Percentiles rank a stretch among this genome's conserved stretches.
Evolutionary conservation across 2,113 vertebrate species (phyloP).

Genomic region (Rafetus swinhoei): DNA sequence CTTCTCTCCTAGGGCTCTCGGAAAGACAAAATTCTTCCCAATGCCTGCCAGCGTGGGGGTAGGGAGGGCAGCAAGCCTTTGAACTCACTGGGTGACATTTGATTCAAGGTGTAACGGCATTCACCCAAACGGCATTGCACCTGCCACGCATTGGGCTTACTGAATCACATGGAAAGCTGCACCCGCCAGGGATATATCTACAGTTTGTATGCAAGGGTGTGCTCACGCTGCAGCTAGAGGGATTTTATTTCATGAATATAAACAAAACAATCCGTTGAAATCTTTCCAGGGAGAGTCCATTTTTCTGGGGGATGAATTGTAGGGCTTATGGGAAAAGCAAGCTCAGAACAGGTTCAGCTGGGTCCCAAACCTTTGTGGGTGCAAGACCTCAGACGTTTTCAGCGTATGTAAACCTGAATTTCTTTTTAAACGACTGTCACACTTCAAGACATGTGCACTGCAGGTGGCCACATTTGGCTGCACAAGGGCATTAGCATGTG

Average conservation of each 20-base stretch:
- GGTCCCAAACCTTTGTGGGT: fast-evolving
- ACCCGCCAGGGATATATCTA: background rate
- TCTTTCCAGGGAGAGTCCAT: background rate
- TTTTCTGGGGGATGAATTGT: background rate
- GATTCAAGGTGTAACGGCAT: fast-evolving
- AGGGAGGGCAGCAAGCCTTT: background rate
- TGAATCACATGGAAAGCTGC: fast-evolving
- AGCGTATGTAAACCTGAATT: fast-evolving
- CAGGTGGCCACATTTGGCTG: background rate
- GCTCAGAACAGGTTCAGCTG: fast-evolving
- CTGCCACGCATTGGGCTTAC: background rate
- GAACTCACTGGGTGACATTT: background rate
- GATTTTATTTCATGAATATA: fast-evolving
- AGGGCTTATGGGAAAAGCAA: fast-evolving
- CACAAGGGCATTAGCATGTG: fast-evolving
- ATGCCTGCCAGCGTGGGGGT: background rate
- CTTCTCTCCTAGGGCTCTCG: background rate
- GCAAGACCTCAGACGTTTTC: background rate
- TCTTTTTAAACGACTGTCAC: fast-evolving
- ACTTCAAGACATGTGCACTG: fast-evolving
- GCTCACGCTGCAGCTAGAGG: fast-evolving
- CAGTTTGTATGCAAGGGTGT: too few species aligned
- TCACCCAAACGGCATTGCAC: fast-evolving
- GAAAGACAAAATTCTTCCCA: background rate
- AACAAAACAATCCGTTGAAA: fast-evolving